phyloP scores from a whole-genome alignment of 2,888 invertebrate genomes.

The Tipula vernalis region DNA sequence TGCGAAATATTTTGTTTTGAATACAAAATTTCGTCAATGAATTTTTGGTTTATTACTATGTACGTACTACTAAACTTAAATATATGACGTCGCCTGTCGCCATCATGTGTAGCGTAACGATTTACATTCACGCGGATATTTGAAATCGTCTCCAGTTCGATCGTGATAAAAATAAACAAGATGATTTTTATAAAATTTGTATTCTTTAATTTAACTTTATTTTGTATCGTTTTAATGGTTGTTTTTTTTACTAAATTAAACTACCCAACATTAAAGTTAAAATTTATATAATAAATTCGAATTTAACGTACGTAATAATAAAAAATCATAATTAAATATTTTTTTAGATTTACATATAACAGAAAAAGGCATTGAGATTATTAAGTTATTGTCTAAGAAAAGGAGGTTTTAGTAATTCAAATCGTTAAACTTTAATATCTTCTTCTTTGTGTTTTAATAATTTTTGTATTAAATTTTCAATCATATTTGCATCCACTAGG shows the following conservation, averaged over 20 bases:
- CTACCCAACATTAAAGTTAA: background rate
- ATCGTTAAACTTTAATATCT: background rate
- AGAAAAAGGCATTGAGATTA: background rate
- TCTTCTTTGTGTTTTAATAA: constrained; percentile 23
- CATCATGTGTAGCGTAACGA: background rate
- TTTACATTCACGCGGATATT: background rate
- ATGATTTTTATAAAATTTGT: background rate
- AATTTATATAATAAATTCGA: background rate
- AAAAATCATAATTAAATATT: background rate
- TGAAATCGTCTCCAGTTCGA: background rate
- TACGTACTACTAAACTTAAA: background rate
- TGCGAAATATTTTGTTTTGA: background rate
- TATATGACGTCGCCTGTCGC: background rate
- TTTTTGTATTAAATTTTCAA: constrained; percentile 62
- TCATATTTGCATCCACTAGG: constrained; percentile 68
- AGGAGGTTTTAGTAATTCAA: background rate
- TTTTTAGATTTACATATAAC: background rate
- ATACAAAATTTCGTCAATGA: background rate
- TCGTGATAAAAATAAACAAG: background rate
- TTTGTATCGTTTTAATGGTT: background rate
- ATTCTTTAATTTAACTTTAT: background rate
- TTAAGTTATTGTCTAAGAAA: background rate
- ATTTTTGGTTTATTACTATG: background rate
- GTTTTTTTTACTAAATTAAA: background rate
- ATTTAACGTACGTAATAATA: background rate